Base-by-base conservation (phyloP, 2,797 vertebrate species). In the Acipenser oxyrinchus region DNA sequence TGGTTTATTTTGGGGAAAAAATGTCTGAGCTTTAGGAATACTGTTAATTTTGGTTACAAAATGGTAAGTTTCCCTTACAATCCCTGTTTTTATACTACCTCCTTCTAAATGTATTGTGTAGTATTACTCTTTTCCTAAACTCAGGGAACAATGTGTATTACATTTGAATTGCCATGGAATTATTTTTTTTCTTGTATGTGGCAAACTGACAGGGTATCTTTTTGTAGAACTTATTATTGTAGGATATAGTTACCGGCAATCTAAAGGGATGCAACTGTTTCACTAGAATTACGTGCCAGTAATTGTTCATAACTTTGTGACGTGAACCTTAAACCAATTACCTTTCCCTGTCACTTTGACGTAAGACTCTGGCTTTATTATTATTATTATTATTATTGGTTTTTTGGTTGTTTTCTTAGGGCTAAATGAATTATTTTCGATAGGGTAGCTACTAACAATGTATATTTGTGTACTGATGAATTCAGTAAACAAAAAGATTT, bases 1-100 rank as follows among this genome's bases (percentile, higher is more conserved):
- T 37, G 23, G 23, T 37, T 37, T 37, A 37, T 37, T 37, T 4
- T 37, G 23, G 23, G 12, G 11, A 10, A 58, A n/a, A n/a, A 58
- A n/a, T 12, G 13, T 13, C 55, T 58, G 11, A 58, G 55, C 55
- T 58, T n/a, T 11, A 58, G 55, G 6, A 58, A 58, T 58, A 6
- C 6, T 58, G 6, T 58, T 58, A n/a, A n/a, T 11, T 58, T 12
- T 12, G 55, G 6, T 58, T 68, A 48, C 59, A 62, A 18, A 63
- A 60, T 62, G 62, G 66, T 55, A 60, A 60, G 78, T 72, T 78
- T 83, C 85, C 90, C 88, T 91, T 89, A 79, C 84, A 85, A 82
- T 88, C 92, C 93, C 92, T 82, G 88, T 92, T 86, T 94, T 92
- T 18, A 97, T 96, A 96, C 97, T 98, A 99, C 97, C 96, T 99